Evolutionary conservation across 2,888 invertebrate species (phyloP).

Genomic region (Liposcelis brunnea): DNA sequence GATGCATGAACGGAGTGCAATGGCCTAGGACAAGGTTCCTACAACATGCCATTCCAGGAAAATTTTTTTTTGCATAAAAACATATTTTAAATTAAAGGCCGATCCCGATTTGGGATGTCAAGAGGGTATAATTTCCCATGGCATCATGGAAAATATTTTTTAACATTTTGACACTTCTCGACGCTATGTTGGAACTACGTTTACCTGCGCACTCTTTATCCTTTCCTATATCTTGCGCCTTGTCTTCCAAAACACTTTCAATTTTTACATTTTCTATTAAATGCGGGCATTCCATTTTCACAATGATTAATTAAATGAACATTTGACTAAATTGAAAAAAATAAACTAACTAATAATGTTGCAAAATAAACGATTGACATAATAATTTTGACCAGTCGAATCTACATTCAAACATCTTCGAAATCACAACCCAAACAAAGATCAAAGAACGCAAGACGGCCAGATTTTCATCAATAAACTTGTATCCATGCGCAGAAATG

Average conservation of each 20-base stretch:
- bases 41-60: background rate
- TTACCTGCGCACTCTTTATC: conserved; percentile 47
- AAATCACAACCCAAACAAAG: too few species aligned
- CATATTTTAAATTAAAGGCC: too few species aligned
- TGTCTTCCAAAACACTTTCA: conserved; percentile 31
- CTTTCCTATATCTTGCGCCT: conserved; percentile 39
- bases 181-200: conserved; percentile 14
- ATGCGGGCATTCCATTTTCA: conserved; percentile 52
- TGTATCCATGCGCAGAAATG: too few species aligned
- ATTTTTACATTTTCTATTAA: conserved; percentile 45
- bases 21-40: conserved; percentile 1
- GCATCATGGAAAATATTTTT: background rate
- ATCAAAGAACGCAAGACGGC: too few species aligned
- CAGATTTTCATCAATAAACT: too few species aligned
- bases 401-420: too few species aligned
- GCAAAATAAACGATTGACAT: conserved; percentile 21
- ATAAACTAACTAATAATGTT: conserved; percentile 25
- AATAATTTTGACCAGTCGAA: too few species aligned
- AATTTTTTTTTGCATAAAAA: too few species aligned
- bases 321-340: conserved; percentile 23
- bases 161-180: background rate
- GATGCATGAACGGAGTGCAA: background rate
- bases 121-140: too few species aligned
- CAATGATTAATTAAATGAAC: conserved; percentile 19
- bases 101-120: too few species aligned